Evolutionary conservation across 2,888 invertebrate species (phyloP), one percentile per base, ranked within the genome.

Genomic region (Masnerella sp.): DNA sequence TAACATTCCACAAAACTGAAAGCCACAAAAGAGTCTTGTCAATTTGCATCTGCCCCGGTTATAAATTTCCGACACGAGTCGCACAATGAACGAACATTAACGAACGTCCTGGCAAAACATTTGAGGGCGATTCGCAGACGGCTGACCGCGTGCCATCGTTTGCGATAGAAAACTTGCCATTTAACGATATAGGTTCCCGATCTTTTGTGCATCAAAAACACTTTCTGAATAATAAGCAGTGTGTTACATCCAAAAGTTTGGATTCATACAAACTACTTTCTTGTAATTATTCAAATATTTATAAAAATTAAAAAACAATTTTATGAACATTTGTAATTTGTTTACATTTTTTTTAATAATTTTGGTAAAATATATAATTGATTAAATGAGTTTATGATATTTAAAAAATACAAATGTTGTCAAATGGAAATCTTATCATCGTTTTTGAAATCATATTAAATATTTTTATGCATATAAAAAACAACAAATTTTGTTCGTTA

Each of bases 11-110:
- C n/a, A n/a, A n/a, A n/a, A n/a, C n/a, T n/a, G n/a, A 42, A 42
- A 22, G 20, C 42, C 42, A 28, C 30, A 28, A 4, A 45, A 28
- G 11, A 14, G 5, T 38, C n/a, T 2, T 42, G 42, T 20, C 15
- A 25, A 34, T 71, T 64, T 64, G 52, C 71, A 71, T 71, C 71
- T 71, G 71, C 59, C 34, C 40, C 8, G 28, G 70, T 43, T 51
- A 71, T 64, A 64, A 36, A 71, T 71, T 59, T 42, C 11, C 8
- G 43, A 30, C 45, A 40, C 32, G 32, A 17, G 17, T 38, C 42
- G 14, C 14, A 64, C 64, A 71, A 58, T 64, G 34, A 25, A 34
- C 17, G 8, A 47, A 18, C 40, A 51, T 9, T 11, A 36, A 18
- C 15, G 42, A 30, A 32, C 17, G n/a, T 69, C 5, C 47, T 54